A percentile compares a stretch with the other conserved stretches of the same genome.
These are phyloP conservation scores for Hirtodrosophila histrioides DNA, from an alignment of 2,888 invertebrate species.

Conservation along the genomic window DNA sequence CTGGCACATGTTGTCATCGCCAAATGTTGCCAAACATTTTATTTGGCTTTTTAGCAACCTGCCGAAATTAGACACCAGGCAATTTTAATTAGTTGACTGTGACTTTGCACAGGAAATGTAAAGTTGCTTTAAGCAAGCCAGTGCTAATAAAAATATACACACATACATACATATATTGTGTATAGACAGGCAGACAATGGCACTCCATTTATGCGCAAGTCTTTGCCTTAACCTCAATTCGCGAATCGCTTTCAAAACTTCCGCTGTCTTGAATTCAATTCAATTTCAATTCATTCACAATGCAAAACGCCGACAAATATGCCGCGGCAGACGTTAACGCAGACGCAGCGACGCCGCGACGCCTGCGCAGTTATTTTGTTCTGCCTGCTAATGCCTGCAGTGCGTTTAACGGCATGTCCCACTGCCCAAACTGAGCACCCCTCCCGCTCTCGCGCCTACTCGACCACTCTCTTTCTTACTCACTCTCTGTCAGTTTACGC, in stretches of 20 bases:
- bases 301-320: slow-evolving; percentile 62
- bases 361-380: slow-evolving; percentile 56
- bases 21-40: slow-evolving; percentile 16
- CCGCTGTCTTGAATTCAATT: slow-evolving; percentile 63
- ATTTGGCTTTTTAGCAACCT: slow-evolving; percentile 28
- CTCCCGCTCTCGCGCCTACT: background rate
- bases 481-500: slow-evolving; percentile 2
- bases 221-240: slow-evolving; percentile 51
- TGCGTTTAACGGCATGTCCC: slow-evolving; percentile 52
- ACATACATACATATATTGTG: background rate
- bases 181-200: slow-evolving; percentile 14
- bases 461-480: background rate
- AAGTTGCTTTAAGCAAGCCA: slow-evolving; percentile 12
- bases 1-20: slow-evolving; percentile 23
- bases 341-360: slow-evolving; percentile 60
- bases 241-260: slow-evolving; percentile 61
- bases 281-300: slow-evolving; percentile 52
- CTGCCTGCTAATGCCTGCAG: slow-evolving; percentile 56
- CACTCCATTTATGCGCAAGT: slow-evolving; percentile 33
- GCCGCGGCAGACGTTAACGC: slow-evolving; percentile 44
- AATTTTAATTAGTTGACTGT: slow-evolving; percentile 28
- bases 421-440: background rate
- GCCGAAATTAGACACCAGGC: slow-evolving; percentile 17
- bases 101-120: slow-evolving; percentile 41
- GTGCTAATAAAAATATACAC: background rate